Base-by-base conservation (phyloP, 2,113 vertebrate species). In the Callionymus lyra region DNA sequence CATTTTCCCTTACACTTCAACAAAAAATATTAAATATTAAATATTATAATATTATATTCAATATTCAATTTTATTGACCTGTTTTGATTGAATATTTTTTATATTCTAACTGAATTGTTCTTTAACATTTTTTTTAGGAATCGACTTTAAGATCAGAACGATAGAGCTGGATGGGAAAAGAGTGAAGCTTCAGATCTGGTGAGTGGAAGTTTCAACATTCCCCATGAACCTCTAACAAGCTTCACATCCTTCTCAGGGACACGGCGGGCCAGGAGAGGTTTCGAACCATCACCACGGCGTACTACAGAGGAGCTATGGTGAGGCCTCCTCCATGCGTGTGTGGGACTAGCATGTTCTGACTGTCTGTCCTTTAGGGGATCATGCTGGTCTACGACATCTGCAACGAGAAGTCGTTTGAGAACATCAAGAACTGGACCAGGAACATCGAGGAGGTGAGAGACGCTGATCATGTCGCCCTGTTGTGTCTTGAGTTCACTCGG, bases 111-210 rank as follows among this genome's bases (percentile, higher is more conserved):
- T n/a, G n/a, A n/a, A n/a, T n/a, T n/a, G n/a, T n/a, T n/a, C n/a
- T n/a, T n/a, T n/a, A n/a, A n/a, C n/a, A n/a, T n/a, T n/a, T n/a
- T n/a, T n/a, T n/a, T 12, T 63, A 98, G 94, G 94, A 64, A 98
- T 98, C 37, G 94, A 98, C 81, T 98, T 98, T 63, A 98, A 98
- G 86, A 98, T 98, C 84, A 82, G 94, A 80, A 98, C 94, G 37
- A 90, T 97, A 81, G 93, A 97, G 76, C 80, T 97, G 56, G 93
- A 97, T 63, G 94, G 94, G 50, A 98, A 98, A 84, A 91, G 91
- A 84, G 97, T 98, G 65, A 97, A 98, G 62, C 89, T 98, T 56
- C 94, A 98, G 6, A 98, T 98, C 71, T 98, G 94, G 94, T 97
- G 78, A 87, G 89, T 82, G 4, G 1, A 12, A 17, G 16, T 39